A percentile compares a stretch with the other conserved stretches of the same genome.
Conservation (phyloP, 1,140 invertebrate species). For the Anthonomus grandis region DNA sequence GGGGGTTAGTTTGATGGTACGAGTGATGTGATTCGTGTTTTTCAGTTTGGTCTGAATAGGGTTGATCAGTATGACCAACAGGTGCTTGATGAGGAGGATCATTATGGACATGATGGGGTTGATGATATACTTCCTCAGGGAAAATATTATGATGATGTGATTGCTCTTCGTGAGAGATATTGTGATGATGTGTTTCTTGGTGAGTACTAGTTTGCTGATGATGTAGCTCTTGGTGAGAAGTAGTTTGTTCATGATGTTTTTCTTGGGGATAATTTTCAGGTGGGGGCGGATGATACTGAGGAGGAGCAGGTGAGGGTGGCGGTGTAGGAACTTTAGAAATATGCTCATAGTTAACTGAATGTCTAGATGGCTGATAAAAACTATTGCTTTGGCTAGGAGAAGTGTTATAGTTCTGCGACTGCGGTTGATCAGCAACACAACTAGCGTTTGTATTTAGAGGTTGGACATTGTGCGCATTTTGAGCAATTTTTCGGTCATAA, state of each 20-base stretch:
- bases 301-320: conserved; percentile 5
- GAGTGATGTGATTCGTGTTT: background rate
- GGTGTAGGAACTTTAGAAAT: conserved; percentile 6
- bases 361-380: conserved; percentile 7
- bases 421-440: conserved; percentile 28
- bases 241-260: background rate
- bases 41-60: background rate
- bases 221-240: background rate
- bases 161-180: background rate
- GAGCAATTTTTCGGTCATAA: conserved; percentile 48
- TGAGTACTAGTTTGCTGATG: background rate
- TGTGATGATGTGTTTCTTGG: background rate
- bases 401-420: conserved; percentile 17
- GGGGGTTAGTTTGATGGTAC: background rate
- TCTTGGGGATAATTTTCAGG: background rate
- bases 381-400: conserved; percentile 15
- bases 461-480: conserved; percentile 34
- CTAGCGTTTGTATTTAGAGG: conserved; percentile 44
- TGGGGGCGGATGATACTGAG: background rate
- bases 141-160: background rate
- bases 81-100: background rate
- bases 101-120: background rate
- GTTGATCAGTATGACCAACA: background rate
- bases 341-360: background rate
- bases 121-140: background rate